A percentile compares a stretch with the other conserved stretches of the same genome.
These are phyloP conservation scores for Sebastolobus altivelis DNA, from an alignment of 2,797 vertebrate genomes.

Conservation along the genomic window DNA sequence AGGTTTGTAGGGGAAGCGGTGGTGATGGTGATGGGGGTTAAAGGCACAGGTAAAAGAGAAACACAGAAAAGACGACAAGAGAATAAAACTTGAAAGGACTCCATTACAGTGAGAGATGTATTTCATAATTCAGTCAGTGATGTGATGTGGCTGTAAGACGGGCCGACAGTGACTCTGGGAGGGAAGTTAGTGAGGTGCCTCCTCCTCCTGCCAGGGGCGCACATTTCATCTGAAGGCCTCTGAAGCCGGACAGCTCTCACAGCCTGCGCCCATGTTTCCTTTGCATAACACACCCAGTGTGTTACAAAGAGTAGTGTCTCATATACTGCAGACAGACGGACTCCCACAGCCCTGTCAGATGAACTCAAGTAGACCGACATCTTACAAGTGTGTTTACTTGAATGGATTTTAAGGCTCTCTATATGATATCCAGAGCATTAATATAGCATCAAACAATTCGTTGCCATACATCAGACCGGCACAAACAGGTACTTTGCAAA, in stretches of 20 bases:
- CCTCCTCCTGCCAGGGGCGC: background rate
- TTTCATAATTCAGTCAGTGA: slow-evolving; percentile 57
- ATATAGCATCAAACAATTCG: too few relatives aligned
- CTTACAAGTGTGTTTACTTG: background rate
- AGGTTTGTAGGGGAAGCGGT: background rate
- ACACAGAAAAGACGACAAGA: slow-evolving; percentile 32
- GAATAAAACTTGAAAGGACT: slow-evolving; percentile 11
- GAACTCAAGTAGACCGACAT: background rate
- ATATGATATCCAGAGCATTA: too few relatives aligned
- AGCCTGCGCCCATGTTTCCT: background rate
- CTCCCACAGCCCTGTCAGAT: background rate
- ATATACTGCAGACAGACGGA: background rate
- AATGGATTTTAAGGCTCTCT: background rate
- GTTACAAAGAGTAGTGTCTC: background rate
- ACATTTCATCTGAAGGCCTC: background rate
- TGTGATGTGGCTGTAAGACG: background rate
- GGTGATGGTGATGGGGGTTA: background rate
- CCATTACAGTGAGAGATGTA: slow-evolving; percentile 24
- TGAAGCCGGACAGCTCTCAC: background rate
- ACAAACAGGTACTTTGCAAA: too few relatives aligned
- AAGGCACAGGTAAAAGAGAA: slow-evolving; percentile 37
- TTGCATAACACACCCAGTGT: slow-evolving; percentile 11
- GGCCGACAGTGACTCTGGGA: background rate
- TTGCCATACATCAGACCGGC: too few relatives aligned
- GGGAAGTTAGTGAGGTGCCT: background rate